A percentile compares a stretch with the other conserved stretches of the same genome.
Conservation (phyloP, 2,797 vertebrate genomes). For the Selene dorsalis region DNA sequence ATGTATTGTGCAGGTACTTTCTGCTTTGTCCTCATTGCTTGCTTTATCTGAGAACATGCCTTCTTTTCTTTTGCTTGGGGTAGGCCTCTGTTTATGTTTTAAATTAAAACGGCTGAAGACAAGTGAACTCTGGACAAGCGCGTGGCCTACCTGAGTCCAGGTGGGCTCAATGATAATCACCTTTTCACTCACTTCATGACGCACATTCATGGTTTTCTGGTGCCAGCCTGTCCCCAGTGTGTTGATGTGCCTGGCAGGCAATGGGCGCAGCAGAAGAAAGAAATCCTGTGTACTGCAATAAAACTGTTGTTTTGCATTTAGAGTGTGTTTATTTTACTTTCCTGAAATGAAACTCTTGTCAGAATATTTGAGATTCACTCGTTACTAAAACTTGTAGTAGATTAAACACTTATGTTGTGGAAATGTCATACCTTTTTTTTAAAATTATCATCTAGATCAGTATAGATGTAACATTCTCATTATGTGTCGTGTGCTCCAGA, state of each 20-base stretch:
- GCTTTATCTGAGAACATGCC: constrained; percentile 67
- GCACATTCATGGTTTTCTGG: constrained; percentile 65
- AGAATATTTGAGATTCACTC: background rate
- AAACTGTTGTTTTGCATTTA: constrained; percentile 81
- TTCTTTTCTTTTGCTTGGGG: constrained; percentile 65
- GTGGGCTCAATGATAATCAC: constrained; percentile 65
- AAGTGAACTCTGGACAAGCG: constrained; percentile 77
- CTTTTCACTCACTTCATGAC: constrained; percentile 55
- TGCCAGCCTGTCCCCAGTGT: constrained; percentile 73
- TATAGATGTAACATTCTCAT: constrained; percentile 16
- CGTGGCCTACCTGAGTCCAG: constrained; percentile 64
- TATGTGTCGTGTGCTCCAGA: constrained; percentile 16
- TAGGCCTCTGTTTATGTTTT: constrained; percentile 84
- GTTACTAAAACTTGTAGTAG: background rate
- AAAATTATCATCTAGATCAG: constrained; percentile 11
- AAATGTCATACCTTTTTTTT: background rate
- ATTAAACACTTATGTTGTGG: background rate
- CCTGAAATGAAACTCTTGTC: background rate
- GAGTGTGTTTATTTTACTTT: constrained; percentile 26
- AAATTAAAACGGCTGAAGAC: constrained; percentile 84
- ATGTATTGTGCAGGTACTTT: constrained; percentile 76
- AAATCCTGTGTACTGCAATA: constrained; percentile 82
- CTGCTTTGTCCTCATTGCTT: constrained; percentile 75
- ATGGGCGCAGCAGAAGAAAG: constrained; percentile 71
- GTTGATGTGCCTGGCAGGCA: constrained; percentile 76